Evolutionary conservation across 2,888 invertebrate genomes (phyloP), one percentile per base, ranked within the genome.

Genomic region (Lapara coniferarum): DNA sequence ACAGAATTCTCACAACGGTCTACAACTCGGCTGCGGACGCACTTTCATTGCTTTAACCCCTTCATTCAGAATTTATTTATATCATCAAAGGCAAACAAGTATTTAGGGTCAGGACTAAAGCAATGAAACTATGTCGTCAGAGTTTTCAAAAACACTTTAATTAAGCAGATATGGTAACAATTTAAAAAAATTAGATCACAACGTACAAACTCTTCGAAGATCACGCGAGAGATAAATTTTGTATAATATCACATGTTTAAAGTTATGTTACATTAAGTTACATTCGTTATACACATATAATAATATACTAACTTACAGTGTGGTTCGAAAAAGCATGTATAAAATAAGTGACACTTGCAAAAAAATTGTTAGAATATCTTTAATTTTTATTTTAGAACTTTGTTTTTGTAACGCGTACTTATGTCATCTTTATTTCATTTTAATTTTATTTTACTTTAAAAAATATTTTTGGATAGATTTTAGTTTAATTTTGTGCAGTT

Each of bases 21-120:
- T 72, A 59, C 77, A 70, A 46, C 19, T 58, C 30, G n/a, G 19
- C 19, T 55, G 30, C 52, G 14, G 66, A 66, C 69, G 66, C 44
- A 19, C 37, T 85, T 75, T 92, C 92, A 92, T 92, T 92, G 93
- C 93, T 92, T 93, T 92, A 92, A 63, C 63, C 87, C 92, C 90
- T 80, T 81, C 72, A 52, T 72, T 76, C 77, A 79, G 75, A 46
- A 55, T 59, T 52, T 63, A 71, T 72, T 75, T 66, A 70, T 69
- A 69, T 67, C 70, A 69, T 53, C 66, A 59, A 49, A 78, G 74
- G 71, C 70, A 73, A 63, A 19, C 13, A 49, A 69, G 69, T 71
- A 63, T 68, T 67, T 46, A 78, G 77, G 90, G 85, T 73, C 76
- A 83, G 91, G 90, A 89, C 88, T 89, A 92, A 92, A 93, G 92